These are phyloP conservation scores for Siniperca scherzeri DNA, from an alignment of 2,797 vertebrate species.

Conservation along the genomic window DNA sequence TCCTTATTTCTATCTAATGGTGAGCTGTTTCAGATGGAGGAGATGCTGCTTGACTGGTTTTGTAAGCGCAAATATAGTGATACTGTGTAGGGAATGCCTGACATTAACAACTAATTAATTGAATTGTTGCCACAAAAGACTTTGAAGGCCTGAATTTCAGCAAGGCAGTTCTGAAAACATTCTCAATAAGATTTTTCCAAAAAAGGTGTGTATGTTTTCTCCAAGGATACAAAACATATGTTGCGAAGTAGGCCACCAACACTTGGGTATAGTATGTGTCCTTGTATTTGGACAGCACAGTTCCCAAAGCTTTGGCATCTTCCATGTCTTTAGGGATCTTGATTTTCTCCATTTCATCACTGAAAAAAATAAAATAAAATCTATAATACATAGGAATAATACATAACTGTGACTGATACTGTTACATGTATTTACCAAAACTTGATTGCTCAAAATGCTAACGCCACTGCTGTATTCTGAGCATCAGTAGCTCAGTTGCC, in stretches of 20 bases:
- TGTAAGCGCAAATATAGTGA: neutral
- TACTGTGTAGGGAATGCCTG: neutral
- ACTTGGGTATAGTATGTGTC: slow-evolving; percentile 98
- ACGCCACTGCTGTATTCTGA: neutral
- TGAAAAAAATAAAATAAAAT: slow-evolving; percentile 68
- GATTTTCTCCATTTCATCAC: slow-evolving; percentile 95
- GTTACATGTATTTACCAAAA: neutral
- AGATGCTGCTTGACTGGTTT: slow-evolving; percentile 2
- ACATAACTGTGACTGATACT: neutral
- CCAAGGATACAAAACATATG: slow-evolving; percentile 99
- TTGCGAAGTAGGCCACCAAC: slow-evolving; percentile 97
- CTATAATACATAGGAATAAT: neutral
- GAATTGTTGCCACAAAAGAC: neutral
- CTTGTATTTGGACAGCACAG: slow-evolving; percentile 98
- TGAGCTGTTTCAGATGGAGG: neutral
- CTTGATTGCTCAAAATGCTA: neutral
- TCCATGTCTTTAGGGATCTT: slow-evolving; percentile 99
- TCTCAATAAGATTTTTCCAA: neutral
- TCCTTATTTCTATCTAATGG: neutral
- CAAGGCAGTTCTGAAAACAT: neutral
- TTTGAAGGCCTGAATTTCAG: neutral
- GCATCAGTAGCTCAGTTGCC: neutral
- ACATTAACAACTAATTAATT: neutral
- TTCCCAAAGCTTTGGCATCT: slow-evolving; percentile 98
- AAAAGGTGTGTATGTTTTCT: neutral